These are phyloP conservation scores for Pocillopora meandrina DNA, from an alignment of 92 coral and sea anemone genomes.

Conservation along the genomic window DNA sequence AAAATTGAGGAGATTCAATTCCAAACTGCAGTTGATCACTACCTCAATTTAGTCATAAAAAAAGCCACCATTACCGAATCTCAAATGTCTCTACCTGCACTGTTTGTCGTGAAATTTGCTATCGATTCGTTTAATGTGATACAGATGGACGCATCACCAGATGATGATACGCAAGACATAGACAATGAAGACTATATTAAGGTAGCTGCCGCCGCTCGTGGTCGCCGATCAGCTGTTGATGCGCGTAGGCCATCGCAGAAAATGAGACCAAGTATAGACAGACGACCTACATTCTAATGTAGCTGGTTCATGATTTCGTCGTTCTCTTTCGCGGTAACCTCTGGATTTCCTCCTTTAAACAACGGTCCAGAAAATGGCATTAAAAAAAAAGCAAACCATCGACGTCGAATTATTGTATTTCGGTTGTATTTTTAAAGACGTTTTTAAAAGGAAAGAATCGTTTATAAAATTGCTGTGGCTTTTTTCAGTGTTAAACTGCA, in stretches of 20 bases:
- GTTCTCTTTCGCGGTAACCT: neutral
- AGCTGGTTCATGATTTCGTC: neutral
- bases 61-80: no score
- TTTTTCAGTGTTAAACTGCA: no score
- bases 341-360: neutral
- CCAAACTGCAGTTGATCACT: no score
- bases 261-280: neutral
- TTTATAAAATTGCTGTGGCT: no score
- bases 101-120: neutral
- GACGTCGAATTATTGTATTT: no score
- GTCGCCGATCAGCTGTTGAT: constrained; percentile 33
- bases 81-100: no score
- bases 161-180: neutral
- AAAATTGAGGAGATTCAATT: no score
- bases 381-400: no score
- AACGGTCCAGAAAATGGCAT: neutral
- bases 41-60: no score
- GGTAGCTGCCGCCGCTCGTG: constrained; percentile 22
- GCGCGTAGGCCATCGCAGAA: constrained; percentile 3
- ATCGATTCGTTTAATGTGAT: neutral
- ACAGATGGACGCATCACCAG: constrained; percentile 4
- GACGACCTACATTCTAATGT: neutral
- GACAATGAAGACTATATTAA: constrained; percentile 15
- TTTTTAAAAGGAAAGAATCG: no score
- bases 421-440: no score